Evolutionary conservation across 2,113 vertebrate species (phyloP).

Genomic region (Gambusia holbrooki): DNA sequence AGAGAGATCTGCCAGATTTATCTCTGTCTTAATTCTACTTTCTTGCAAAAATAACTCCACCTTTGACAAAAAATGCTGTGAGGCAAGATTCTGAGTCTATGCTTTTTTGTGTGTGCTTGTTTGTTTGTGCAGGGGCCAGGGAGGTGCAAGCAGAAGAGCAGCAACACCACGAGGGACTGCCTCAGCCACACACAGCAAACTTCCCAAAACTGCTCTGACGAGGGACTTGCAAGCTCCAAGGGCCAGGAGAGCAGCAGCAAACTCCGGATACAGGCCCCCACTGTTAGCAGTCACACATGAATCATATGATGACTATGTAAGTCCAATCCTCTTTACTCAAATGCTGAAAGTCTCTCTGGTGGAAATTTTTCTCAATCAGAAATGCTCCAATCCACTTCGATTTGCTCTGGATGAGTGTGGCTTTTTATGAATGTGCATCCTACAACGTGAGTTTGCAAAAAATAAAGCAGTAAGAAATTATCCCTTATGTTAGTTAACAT

Average conservation of each 20-base stretch:
- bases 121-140: slow-evolving; percentile 84
- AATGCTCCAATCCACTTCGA: slow-evolving; percentile 44
- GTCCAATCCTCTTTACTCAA: slow-evolving; percentile 74
- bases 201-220: slow-evolving; percentile 80
- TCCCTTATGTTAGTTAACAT: not conserved
- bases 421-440: slow-evolving; percentile 5
- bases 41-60: slow-evolving; percentile 1
- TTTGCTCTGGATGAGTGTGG: slow-evolving; percentile 40
- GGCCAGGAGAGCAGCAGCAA: slow-evolving; percentile 79
- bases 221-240: slow-evolving; percentile 85
- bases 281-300: slow-evolving; percentile 86
- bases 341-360: slow-evolving; percentile 40
- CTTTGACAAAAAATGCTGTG: slow-evolving; percentile 2
- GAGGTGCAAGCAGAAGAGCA: slow-evolving; percentile 88
- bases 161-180: slow-evolving; percentile 85
- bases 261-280: slow-evolving; percentile 86
- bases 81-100: slow-evolving; percentile 7
- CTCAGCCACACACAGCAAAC: slow-evolving; percentile 81
- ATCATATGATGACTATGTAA: slow-evolving; percentile 95
- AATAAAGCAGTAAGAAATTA: slow-evolving; percentile 26
- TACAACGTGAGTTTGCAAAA: slow-evolving; percentile 21
- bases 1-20: slow-evolving; percentile 35
- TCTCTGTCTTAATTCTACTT: slow-evolving; percentile 25
- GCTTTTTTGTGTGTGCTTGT: slow-evolving; percentile 23
- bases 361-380: slow-evolving; percentile 50